Evolutionary conservation across 2,797 vertebrate genomes (phyloP).

Genomic region (Chanos chanos): DNA sequence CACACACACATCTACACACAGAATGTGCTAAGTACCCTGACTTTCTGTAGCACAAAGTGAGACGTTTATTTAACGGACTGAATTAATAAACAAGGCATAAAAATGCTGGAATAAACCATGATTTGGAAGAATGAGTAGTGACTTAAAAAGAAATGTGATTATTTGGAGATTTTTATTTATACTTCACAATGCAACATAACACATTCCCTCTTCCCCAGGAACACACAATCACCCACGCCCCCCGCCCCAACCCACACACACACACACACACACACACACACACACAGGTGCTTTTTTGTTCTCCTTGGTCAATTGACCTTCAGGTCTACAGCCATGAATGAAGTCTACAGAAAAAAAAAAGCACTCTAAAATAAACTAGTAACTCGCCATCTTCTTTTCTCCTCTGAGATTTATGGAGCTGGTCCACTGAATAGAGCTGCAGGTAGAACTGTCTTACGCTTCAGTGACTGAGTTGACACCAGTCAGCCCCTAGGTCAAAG

Average conservation of each 20-base stretch:
- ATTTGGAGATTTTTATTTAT: too few species aligned
- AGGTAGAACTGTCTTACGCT: slow-evolving; percentile 61
- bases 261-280: slow-evolving; percentile 22
- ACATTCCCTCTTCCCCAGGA: neutral
- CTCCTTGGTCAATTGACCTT: slow-evolving; percentile 75
- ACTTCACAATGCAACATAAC: slow-evolving; percentile 40
- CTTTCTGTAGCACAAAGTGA: neutral
- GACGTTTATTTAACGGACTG: too few species aligned
- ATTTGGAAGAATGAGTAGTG: too few species aligned
- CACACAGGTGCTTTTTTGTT: slow-evolving; percentile 67
- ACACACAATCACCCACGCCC: slow-evolving; percentile 2
- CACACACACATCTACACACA: slow-evolving; percentile 51
- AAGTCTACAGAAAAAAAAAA: slow-evolving; percentile 65
- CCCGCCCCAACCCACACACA: slow-evolving; percentile 12
- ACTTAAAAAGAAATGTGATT: too few species aligned
- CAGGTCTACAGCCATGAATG: slow-evolving; percentile 79
- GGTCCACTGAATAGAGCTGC: slow-evolving; percentile 58
- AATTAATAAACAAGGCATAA: too few species aligned
- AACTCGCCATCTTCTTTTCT: slow-evolving; percentile 67
- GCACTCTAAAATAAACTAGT: slow-evolving; percentile 80
- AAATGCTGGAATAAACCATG: too few species aligned
- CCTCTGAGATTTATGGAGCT: slow-evolving; percentile 77
- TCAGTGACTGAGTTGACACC: slow-evolving; percentile 61
- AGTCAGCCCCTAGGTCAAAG: slow-evolving; percentile 63
- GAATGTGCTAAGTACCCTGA: neutral